Percentiles rank a stretch among this genome's conserved stretches.
These are phyloP conservation scores for Lepidurus couesii DNA, from an alignment of 1,140 invertebrate genomes.

Conservation along the genomic window DNA sequence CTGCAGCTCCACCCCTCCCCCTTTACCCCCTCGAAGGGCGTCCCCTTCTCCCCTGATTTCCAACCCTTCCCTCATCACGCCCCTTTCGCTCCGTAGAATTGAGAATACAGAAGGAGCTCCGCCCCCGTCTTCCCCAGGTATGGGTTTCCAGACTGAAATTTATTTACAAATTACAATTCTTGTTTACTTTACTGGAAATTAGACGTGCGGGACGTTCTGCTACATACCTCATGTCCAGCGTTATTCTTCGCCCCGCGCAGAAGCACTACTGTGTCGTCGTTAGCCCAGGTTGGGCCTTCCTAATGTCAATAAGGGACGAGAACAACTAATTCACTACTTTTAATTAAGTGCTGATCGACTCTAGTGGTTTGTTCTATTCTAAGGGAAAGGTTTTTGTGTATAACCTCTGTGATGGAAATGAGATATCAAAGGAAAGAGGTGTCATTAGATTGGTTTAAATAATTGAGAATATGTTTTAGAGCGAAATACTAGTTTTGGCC, in stretches of 20 bases:
- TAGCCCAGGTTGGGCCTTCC: background rate
- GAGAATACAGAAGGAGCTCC: background rate
- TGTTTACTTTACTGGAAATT: background rate
- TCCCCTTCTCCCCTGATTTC: background rate
- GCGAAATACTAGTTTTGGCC: background rate
- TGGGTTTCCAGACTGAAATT: background rate
- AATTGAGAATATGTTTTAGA: background rate
- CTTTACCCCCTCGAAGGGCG: constrained; percentile 5
- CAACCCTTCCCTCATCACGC: constrained; percentile 12
- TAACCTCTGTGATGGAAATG: constrained; percentile 11
- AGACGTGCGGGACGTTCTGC: background rate
- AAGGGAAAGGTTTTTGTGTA: background rate
- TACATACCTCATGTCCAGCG: constrained; percentile 3
- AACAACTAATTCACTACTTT: background rate
- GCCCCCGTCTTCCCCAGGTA: background rate
- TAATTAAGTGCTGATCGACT: background rate
- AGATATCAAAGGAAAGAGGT: background rate
- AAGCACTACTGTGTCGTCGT: background rate
- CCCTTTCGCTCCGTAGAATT: background rate
- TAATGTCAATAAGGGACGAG: background rate
- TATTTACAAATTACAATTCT: background rate
- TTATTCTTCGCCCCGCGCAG: background rate
- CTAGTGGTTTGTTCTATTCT: background rate
- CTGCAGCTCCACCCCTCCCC: constrained; percentile 6
- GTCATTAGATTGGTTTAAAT: background rate